phyloP scores from a whole-genome alignment of 1,140 invertebrate genomes.

The Fopius arisanus region DNA sequence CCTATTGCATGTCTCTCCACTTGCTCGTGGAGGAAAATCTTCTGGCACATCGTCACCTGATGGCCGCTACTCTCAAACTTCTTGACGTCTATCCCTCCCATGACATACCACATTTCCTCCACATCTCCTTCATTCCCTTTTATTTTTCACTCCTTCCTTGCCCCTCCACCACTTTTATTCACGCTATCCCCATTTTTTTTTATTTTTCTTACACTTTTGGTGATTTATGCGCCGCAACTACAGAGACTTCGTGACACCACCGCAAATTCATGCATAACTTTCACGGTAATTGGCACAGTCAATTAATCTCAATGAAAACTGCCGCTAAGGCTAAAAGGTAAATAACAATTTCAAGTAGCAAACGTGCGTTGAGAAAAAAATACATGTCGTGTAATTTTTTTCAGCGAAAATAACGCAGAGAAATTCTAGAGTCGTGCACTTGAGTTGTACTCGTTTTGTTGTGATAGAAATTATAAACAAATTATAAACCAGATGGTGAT shows the following conservation, averaged over 20 bases:
- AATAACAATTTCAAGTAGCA: too few relatives aligned
- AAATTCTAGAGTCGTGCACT: too few relatives aligned
- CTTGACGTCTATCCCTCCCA: conserved; percentile 42
- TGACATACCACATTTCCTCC: not conserved
- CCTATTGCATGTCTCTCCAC: conserved; percentile 26
- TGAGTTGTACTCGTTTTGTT: too few relatives aligned
- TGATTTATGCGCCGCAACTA: conserved; percentile 25
- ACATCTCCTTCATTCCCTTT: not conserved
- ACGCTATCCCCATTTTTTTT: not conserved
- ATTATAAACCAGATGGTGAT: too few relatives aligned
- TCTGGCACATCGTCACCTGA: conserved; percentile 25
- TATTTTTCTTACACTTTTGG: conserved; percentile 13
- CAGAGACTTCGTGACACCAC: conserved; percentile 22
- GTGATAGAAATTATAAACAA: too few relatives aligned
- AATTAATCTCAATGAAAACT: conserved; percentile 33
- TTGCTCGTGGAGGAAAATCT: conserved; percentile 17
- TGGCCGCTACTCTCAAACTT: conserved; percentile 40
- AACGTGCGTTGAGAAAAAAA: too few relatives aligned
- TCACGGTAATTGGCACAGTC: conserved; percentile 36
- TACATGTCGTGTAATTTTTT: too few relatives aligned
- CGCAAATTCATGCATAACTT: conserved; percentile 48
- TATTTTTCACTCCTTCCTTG: not conserved
- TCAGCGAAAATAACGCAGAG: too few relatives aligned
- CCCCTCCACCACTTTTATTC: not conserved
- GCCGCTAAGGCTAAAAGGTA: too few relatives aligned